Percentiles rank a stretch among this genome's conserved stretches.
Conservation (phyloP, 2,888 invertebrate genomes). For the Alsophila aescularia region DNA sequence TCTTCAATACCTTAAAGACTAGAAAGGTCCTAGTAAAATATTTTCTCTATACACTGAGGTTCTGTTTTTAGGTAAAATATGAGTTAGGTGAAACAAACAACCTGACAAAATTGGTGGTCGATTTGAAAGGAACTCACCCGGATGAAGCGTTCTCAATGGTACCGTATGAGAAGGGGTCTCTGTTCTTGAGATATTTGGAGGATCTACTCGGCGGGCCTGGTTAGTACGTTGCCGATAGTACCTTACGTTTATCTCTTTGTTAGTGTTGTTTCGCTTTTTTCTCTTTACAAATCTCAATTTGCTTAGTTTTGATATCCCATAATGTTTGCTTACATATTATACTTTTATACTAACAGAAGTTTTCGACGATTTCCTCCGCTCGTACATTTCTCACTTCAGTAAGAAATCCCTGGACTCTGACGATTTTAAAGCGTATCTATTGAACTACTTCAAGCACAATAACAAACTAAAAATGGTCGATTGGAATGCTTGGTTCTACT, state of each 20-base stretch:
- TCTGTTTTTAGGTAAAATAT: constrained; percentile 67
- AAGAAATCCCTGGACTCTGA: constrained; percentile 92
- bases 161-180: constrained; percentile 96
- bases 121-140: constrained; percentile 91
- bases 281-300: too few species aligned
- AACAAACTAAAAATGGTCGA: constrained; percentile 86
- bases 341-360: constrained; percentile 53
- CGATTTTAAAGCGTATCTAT: constrained; percentile 90
- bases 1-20: constrained; percentile 92
- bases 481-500: constrained; percentile 93
- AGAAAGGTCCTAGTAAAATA: constrained; percentile 90
- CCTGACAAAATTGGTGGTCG: constrained; percentile 90
- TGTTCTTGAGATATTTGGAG: constrained; percentile 94
- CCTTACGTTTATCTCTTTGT: too few species aligned
- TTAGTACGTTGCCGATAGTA: constrained; percentile 69
- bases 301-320: too few species aligned
- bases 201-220: constrained; percentile 91
- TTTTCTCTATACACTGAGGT: constrained; percentile 25
- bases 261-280: too few species aligned
- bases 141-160: constrained; percentile 96
- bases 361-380: constrained; percentile 93
- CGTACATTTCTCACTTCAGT: constrained; percentile 92
- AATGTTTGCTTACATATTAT: too few species aligned
- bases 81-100: constrained; percentile 86
- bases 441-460: constrained; percentile 87